These are phyloP conservation scores for Coleophora deauratella DNA, from an alignment of 2,888 invertebrate genomes.

Conservation along the genomic window DNA sequence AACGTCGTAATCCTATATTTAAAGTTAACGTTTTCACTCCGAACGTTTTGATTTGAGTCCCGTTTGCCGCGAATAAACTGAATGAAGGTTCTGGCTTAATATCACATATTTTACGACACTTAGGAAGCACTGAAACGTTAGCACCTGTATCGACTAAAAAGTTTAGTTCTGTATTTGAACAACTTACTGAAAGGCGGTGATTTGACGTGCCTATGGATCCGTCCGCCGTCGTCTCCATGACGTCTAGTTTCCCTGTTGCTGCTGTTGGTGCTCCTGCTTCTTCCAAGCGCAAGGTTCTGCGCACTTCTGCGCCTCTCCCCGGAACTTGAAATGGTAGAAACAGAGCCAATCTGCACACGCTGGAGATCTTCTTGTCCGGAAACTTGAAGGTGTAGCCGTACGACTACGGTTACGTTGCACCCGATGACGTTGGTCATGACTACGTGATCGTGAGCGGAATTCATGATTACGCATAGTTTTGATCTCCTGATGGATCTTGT, in stretches of 20 bases:
- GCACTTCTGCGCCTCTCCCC: constrained; percentile 4
- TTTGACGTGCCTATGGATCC: too few species aligned
- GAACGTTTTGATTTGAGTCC: constrained; percentile 7
- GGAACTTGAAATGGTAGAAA: constrained; percentile 5
- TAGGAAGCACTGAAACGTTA: too few species aligned
- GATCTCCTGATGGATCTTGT: too few species aligned
- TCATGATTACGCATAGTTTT: not conserved
- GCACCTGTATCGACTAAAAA: too few species aligned
- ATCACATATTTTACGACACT: too few species aligned
- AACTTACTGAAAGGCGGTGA: not conserved
- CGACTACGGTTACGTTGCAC: not conserved
- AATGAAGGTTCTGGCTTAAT: too few species aligned
- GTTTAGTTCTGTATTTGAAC: too few species aligned
- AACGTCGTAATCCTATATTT: constrained; percentile 10
- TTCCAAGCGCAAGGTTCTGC: constrained; percentile 5
- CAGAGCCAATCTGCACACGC: constrained; percentile 9
- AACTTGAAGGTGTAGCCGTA: too few species aligned
- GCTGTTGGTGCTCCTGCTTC: too few species aligned
- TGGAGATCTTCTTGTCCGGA: too few species aligned
- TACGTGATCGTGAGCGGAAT: not conserved
- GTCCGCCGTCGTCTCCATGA: not conserved
- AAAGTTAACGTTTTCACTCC: constrained; percentile 7
- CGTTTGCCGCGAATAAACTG: constrained; percentile 19
- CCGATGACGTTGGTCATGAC: not conserved
- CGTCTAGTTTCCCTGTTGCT: constrained; percentile 8